Conservation (phyloP, 1,140 invertebrate species). For the Glomeris maerens region DNA sequence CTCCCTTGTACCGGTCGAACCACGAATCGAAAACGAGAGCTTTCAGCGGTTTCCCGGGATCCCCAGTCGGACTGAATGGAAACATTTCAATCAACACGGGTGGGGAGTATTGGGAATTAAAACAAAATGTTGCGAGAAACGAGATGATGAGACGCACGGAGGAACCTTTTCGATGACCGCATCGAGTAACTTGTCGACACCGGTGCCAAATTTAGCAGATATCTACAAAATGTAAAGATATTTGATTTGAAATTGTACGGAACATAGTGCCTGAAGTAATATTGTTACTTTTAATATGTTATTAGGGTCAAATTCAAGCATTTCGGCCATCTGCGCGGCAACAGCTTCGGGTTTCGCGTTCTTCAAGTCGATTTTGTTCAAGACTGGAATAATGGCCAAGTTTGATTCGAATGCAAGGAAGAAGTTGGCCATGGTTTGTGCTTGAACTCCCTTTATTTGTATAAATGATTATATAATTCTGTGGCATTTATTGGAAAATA, state of each 20-base stretch:
- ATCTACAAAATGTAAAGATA: constrained; percentile 29
- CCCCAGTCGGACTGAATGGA: constrained; percentile 38
- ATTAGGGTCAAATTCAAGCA: constrained; percentile 66
- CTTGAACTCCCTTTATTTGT: constrained; percentile 59
- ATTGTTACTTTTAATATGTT: constrained; percentile 45
- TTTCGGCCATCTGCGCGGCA: constrained; percentile 55
- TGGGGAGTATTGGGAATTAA: neutral
- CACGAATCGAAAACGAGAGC: constrained; percentile 87
- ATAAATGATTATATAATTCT: constrained; percentile 3
- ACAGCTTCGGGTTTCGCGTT: constrained; percentile 71
- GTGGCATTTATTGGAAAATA: neutral
- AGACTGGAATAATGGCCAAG: constrained; percentile 71
- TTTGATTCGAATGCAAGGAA: constrained; percentile 74
- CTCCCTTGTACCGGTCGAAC: constrained; percentile 77
- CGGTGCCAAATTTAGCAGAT: constrained; percentile 72
- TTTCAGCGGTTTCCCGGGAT: constrained; percentile 46
- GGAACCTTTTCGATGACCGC: constrained; percentile 64
- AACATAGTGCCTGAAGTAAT: neutral
- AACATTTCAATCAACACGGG: too few species aligned
- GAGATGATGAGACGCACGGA: constrained; percentile 29
- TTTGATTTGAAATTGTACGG: neutral
- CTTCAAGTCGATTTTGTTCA: constrained; percentile 95
- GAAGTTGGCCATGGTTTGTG: constrained; percentile 95
- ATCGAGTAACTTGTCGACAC: constrained; percentile 58
- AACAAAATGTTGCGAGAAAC: neutral